Conservation (phyloP, 1,140 invertebrate genomes). For the Onthophagus taurus region DNA sequence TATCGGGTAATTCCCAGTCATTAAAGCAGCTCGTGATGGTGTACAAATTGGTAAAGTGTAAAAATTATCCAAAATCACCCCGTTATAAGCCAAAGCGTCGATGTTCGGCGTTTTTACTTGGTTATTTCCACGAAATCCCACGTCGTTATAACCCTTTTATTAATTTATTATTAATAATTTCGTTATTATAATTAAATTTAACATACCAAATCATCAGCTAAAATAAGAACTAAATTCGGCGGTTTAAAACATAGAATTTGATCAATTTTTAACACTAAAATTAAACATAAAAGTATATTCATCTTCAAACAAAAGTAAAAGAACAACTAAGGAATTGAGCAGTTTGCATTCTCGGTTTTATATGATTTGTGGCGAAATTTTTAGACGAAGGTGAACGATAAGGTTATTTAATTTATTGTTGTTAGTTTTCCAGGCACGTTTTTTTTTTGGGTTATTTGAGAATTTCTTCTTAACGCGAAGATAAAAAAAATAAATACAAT, state of each 20-base stretch:
- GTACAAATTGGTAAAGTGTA: constrained; percentile 67
- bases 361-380: too few relatives aligned
- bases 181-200: not conserved
- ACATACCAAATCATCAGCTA: constrained; percentile 48
- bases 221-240: constrained; percentile 31
- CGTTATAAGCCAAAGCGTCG: constrained; percentile 64
- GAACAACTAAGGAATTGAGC: too few relatives aligned
- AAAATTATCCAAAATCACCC: constrained; percentile 58
- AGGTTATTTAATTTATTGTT: too few relatives aligned
- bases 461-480: too few relatives aligned
- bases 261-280: too few relatives aligned
- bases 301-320: too few relatives aligned
- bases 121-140: constrained; percentile 73
- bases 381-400: too few relatives aligned
- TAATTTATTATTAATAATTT: not conserved
- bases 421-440: too few relatives aligned
- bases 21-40: constrained; percentile 60
- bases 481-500: too few relatives aligned
- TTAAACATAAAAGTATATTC: too few relatives aligned
- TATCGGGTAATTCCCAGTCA: constrained; percentile 74
- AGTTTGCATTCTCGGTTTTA: too few relatives aligned
- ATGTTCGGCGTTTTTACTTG: constrained; percentile 76
- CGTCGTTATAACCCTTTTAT: constrained; percentile 74
- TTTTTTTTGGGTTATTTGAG: too few relatives aligned
- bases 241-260: not conserved